Evolutionary conservation across 2,888 invertebrate species (phyloP), one percentile per base, ranked within the genome.

Genomic region (Beris chalybata): DNA sequence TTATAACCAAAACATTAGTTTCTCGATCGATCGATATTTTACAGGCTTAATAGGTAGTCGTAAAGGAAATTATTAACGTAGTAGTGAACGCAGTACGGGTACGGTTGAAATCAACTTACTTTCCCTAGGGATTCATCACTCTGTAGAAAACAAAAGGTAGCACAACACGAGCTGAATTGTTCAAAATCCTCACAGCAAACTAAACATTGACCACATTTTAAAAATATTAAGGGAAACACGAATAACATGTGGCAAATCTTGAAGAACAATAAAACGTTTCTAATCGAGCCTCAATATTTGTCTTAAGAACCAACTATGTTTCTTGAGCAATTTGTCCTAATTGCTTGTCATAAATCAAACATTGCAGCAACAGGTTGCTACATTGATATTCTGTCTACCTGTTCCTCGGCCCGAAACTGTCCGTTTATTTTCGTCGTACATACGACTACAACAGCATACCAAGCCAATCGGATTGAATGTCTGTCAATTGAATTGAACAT

Each of bases 11-110:
- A 22, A 22, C 22, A 1, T 22, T 22, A 22, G 3, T 22, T 22
- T 22, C 22, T 22, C 22, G 29, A 59, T 59, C 22, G 29, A 59
- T 59, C 59, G 50, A 59, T 59, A 59, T 48, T 59, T 59, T 59
- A 48, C 59, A 48, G 50, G 50, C 50, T 52, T 22, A 15, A 50
- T 15, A n/a, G n/a, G n/a, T n/a, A 12, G 61, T 30, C 52, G 38
- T 59, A 61, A 52, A 61, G 61, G 61, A 61, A 61, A 61, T 61
- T 61, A 61, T 61, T 61, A 61, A 61, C 61, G 38, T 52, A 61
- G 61, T 50, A 61, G 61, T 48, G n/a, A n/a, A n/a, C n/a, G n/a
- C n/a, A n/a, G n/a, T n/a, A n/a, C n/a, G n/a, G n/a, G n/a, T n/a
- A n/a, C 48, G 61, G 61, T 52, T 52, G 22, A 22, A 38, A 50